Evolutionary conservation across 2,888 invertebrate genomes (phyloP), one percentile per base, ranked within the genome.

Genomic region (Yponomeuta plumbellus): DNA sequence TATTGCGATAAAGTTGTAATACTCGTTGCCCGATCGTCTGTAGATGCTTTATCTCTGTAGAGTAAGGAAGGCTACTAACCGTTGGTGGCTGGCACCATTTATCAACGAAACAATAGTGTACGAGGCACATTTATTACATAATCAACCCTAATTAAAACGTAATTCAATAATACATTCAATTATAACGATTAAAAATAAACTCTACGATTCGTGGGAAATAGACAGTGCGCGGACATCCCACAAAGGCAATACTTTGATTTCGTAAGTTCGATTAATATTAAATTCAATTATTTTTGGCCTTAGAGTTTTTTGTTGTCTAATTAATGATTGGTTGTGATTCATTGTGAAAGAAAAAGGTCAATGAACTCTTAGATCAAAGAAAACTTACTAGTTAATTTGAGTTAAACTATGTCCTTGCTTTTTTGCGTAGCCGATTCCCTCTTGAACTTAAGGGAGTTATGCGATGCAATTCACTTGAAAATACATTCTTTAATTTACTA

Each of bases 151-250:
- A 84, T 84, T 84, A 83, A 78, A 83, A 80, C 83, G 82, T 87
- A 85, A 87, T 86, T 84, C 80, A 87, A 87, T 87, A 83, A 83
- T 79, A 79, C 77, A 79, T 78, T 78, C 75, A 80, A 79, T 80
- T 82, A 81, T 73, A 73, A 70, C 68, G 70, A 63, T 39, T 39
- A 63, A 34, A 26, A 26, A 6, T 17, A 23, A 73, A 66, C 64
- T 67, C 13, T 52, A 2, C 44, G 17, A 17, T 68, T 74, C 79
- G 83, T 83, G 83, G 79, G 84, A 79, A 75, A 73, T 22, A 20
- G 4, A 34, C 44, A 20, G 62, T 52, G 67, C 66, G 68, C 66
- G 57, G 66, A 57, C 44, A 39, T 68, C 70, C 72, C 74, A 65
- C 39, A 66, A 66, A 61, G 17, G 23, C 61, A 66, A 58, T n/a